phyloP scores from a whole-genome alignment of 2,888 invertebrate species.

The Hoplodrina blanda region DNA sequence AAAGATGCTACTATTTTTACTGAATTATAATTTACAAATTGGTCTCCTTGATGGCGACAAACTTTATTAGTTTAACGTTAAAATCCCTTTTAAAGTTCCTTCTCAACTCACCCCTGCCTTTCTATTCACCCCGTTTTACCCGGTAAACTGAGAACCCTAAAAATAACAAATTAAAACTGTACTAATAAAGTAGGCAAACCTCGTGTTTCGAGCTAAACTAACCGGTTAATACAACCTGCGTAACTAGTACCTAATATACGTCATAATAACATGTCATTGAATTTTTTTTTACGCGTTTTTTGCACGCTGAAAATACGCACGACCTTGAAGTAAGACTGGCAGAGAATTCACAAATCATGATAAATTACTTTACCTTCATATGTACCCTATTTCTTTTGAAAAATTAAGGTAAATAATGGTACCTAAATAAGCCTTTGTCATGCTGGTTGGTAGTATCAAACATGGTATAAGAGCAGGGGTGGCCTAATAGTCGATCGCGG shows the following conservation, averaged over 20 bases:
- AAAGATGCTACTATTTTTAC: too few relatives aligned
- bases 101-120: too few relatives aligned
- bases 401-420: neutral
- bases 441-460: neutral
- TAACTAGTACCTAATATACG: slow-evolving; percentile 19
- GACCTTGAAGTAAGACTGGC: slow-evolving; percentile 3
- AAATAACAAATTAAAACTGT: neutral
- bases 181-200: slow-evolving; percentile 5
- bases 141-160: too few relatives aligned
- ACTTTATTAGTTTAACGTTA: too few relatives aligned
- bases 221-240: slow-evolving; percentile 36
- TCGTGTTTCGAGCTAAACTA: neutral
- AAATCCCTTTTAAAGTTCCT: too few relatives aligned
- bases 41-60: too few relatives aligned
- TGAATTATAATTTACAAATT: too few relatives aligned
- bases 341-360: neutral
- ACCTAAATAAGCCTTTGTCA: slow-evolving; percentile 14
- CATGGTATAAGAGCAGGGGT: too few relatives aligned
- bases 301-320: slow-evolving; percentile 4
- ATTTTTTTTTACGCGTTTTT: slow-evolving; percentile 2
- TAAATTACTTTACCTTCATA: neutral
- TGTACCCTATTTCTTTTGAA: slow-evolving; percentile 10
- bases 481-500: too few relatives aligned
- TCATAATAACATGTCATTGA: neutral
- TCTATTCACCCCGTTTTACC: too few relatives aligned